Conservation (phyloP, 2,797 vertebrate species). For the Gallirallus australis region DNA sequence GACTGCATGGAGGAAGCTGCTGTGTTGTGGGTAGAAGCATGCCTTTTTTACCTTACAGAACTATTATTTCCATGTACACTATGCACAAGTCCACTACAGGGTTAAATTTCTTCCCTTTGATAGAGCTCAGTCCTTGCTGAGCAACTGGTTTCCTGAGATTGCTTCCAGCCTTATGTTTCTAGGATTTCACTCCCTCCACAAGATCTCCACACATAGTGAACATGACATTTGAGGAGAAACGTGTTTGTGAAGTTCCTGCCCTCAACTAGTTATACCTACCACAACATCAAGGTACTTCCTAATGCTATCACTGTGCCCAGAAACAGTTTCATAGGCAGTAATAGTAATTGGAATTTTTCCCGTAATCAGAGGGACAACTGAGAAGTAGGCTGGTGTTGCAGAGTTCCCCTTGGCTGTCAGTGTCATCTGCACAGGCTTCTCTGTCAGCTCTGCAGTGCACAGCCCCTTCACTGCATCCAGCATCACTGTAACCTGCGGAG, state of each 20-base stretch:
- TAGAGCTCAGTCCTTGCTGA: background rate
- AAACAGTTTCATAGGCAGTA: background rate
- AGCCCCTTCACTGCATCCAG: slow-evolving; percentile 64
- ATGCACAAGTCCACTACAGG: background rate
- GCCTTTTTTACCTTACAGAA: background rate
- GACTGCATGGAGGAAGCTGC: background rate
- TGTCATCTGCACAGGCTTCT: background rate
- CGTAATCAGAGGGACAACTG: slow-evolving; percentile 69
- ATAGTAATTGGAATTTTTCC: slow-evolving; percentile 75
- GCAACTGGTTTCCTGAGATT: background rate
- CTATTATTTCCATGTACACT: background rate
- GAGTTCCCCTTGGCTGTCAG: slow-evolving; percentile 70
- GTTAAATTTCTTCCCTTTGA: background rate
- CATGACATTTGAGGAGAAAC: fast-evolving
- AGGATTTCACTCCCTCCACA: background rate
- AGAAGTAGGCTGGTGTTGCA: slow-evolving; percentile 75
- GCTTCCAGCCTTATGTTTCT: background rate
- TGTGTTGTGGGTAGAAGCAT: background rate
- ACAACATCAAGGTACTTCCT: slow-evolving; percentile 74
- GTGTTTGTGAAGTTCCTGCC: background rate
- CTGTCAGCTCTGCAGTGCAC: slow-evolving; percentile 40
- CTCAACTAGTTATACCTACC: slow-evolving; percentile 45
- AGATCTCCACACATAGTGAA: background rate
- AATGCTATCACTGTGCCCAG: slow-evolving; percentile 44
- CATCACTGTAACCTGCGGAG: slow-evolving; percentile 49